Percentiles rank a stretch among this genome's conserved stretches.
Conservation (phyloP, 2,113 vertebrate species). For the Cephalopterus ornatus region DNA sequence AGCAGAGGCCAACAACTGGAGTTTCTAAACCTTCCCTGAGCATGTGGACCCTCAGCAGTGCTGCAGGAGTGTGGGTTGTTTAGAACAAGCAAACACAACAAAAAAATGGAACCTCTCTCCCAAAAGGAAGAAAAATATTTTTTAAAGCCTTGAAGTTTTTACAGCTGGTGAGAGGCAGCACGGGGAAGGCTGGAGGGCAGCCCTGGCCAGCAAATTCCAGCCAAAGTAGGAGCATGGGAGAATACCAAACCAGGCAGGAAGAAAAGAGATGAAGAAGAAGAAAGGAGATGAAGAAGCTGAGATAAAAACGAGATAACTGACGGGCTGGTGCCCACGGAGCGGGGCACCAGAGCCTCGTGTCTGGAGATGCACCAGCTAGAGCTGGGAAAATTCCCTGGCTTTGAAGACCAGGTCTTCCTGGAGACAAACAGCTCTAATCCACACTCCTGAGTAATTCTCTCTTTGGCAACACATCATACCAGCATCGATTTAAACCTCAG, state of each 20-base stretch:
- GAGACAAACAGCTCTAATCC: conserved; percentile 61
- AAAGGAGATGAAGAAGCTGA: neutral
- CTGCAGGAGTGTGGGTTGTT: neutral
- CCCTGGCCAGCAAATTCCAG: neutral
- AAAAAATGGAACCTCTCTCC: neutral
- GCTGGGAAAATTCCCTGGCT: conserved; percentile 59
- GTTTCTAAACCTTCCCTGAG: neutral
- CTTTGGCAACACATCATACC: conserved; percentile 66
- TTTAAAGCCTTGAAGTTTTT: conserved; percentile 36
- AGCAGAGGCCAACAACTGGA: neutral
- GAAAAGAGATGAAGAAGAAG: neutral
- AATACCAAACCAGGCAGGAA: neutral
- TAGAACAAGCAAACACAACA: neutral
- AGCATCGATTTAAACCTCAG: conserved; percentile 39
- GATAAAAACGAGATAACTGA: neutral
- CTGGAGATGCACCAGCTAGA: neutral
- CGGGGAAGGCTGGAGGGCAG: neutral
- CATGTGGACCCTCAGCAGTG: neutral
- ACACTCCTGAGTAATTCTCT: conserved; percentile 60
- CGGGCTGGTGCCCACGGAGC: neutral
- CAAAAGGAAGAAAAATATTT: conserved; percentile 51
- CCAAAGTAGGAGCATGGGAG: conserved; percentile 13
- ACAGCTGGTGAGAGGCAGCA: conserved; percentile 37
- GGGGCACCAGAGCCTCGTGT: neutral
- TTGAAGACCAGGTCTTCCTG: conserved; percentile 48